phyloP scores from a whole-genome alignment of 2,888 invertebrate genomes.

The Scrobipalpa costella region DNA sequence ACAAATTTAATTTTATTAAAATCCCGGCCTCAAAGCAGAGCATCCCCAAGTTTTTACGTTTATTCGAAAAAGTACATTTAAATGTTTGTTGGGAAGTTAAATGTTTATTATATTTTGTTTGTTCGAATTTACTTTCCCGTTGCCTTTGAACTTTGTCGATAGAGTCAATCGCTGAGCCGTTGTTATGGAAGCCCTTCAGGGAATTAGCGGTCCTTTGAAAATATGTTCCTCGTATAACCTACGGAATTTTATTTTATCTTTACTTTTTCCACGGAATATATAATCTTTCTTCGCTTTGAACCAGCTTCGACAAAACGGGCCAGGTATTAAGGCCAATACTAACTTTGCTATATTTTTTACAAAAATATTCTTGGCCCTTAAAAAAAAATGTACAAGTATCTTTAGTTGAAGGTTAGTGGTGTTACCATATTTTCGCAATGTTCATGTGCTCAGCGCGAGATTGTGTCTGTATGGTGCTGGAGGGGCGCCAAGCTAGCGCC shows the following conservation, averaged over 20 bases:
- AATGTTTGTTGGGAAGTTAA: conserved; percentile 52
- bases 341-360: not conserved
- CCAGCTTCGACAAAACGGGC: not conserved
- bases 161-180: conserved; percentile 31
- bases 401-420: conserved; percentile 24
- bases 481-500: conserved; percentile 39
- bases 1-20: conserved; percentile 69
- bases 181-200: conserved; percentile 32
- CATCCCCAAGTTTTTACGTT: conserved; percentile 51
- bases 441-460: conserved; percentile 35
- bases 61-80: conserved; percentile 49
- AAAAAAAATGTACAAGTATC: not conserved
- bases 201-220: conserved; percentile 19
- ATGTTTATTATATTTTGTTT: conserved; percentile 43
- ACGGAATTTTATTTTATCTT: not conserved
- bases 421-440: conserved; percentile 30
- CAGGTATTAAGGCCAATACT: not conserved
- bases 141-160: conserved; percentile 42
- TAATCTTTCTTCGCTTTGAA: not conserved
- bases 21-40: conserved; percentile 47
- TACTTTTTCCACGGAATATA: no score
- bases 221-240: not conserved
- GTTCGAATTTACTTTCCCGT: conserved; percentile 41
- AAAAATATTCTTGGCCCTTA: not conserved
- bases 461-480: conserved; percentile 39